These are phyloP conservation scores for Campoplex capitator DNA, from an alignment of 2,888 invertebrate species.

Conservation along the genomic window DNA sequence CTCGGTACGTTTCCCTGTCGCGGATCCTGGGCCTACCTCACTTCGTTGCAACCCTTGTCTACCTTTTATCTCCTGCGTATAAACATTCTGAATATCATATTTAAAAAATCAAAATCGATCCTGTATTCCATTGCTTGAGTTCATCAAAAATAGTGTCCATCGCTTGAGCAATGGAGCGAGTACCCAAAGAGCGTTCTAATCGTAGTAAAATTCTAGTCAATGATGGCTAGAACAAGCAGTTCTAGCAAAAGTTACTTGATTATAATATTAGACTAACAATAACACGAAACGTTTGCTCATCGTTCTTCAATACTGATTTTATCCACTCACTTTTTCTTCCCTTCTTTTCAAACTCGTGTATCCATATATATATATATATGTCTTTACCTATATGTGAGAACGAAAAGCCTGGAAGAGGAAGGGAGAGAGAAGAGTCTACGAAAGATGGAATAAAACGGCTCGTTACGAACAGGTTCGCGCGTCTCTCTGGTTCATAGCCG, in stretches of 20 bases:
- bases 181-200: not conserved
- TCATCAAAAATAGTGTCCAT: not conserved
- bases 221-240: not conserved
- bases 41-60: conserved; percentile 69
- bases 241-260: not conserved
- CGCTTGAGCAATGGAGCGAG: not conserved
- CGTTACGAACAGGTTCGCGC: conserved; percentile 71
- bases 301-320: not conserved
- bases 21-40: conserved; percentile 80
- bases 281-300: conserved; percentile 3
- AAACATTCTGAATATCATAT: too few relatives aligned
- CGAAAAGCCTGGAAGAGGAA: conserved; percentile 26
- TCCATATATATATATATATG: not conserved
- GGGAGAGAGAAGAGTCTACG: conserved; percentile 32
- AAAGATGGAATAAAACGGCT: conserved; percentile 67
- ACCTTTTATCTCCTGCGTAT: not conserved
- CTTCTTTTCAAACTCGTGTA: not conserved
- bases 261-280: not conserved
- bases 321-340: not conserved
- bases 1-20: conserved; percentile 53
- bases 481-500: conserved; percentile 56
- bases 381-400: not conserved
- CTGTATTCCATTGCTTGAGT: not conserved
- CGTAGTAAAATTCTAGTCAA: too few relatives aligned
- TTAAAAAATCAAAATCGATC: not conserved